Conservation (phyloP, 2,888 invertebrate species). For the Drosophila affinis region DNA sequence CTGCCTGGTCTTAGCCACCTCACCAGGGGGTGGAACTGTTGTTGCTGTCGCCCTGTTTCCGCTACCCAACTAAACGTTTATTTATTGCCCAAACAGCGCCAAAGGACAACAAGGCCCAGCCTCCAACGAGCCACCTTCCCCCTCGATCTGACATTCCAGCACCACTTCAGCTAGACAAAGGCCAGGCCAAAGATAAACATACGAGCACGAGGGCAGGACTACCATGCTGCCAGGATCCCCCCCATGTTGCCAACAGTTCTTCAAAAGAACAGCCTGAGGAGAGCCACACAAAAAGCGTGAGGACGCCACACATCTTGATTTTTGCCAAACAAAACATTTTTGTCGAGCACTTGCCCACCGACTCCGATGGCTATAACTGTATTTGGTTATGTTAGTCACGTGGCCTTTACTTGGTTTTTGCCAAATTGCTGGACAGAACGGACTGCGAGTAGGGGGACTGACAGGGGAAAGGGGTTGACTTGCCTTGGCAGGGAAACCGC, state of each 20-base stretch:
- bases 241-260: slow-evolving; percentile 37
- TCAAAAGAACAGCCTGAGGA: slow-evolving; percentile 14
- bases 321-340: slow-evolving; percentile 76
- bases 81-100: slow-evolving; percentile 76
- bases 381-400: slow-evolving; percentile 76
- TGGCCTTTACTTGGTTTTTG: slow-evolving; percentile 65
- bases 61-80: slow-evolving; percentile 77
- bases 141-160: slow-evolving; percentile 18
- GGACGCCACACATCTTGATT: slow-evolving; percentile 70
- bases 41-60: slow-evolving; percentile 73
- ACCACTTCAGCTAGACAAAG: slow-evolving; percentile 75
- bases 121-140: slow-evolving; percentile 18
- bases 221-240: slow-evolving; percentile 16
- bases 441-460: neutral
- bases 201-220: slow-evolving; percentile 42
- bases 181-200: slow-evolving; percentile 73
- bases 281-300: slow-evolving; percentile 30
- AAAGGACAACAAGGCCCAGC: slow-evolving; percentile 62
- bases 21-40: slow-evolving; percentile 45
- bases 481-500: slow-evolving; percentile 23
- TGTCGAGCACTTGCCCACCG: slow-evolving; percentile 56
- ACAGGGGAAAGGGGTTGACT: slow-evolving; percentile 19
- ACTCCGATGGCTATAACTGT: slow-evolving; percentile 59
- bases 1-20: neutral
- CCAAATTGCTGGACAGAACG: slow-evolving; percentile 66